A percentile compares a stretch with the other conserved stretches of the same genome.
These are phyloP conservation scores for Xenentodon cancila DNA, from an alignment of 2,797 vertebrate genomes.

Conservation along the genomic window DNA sequence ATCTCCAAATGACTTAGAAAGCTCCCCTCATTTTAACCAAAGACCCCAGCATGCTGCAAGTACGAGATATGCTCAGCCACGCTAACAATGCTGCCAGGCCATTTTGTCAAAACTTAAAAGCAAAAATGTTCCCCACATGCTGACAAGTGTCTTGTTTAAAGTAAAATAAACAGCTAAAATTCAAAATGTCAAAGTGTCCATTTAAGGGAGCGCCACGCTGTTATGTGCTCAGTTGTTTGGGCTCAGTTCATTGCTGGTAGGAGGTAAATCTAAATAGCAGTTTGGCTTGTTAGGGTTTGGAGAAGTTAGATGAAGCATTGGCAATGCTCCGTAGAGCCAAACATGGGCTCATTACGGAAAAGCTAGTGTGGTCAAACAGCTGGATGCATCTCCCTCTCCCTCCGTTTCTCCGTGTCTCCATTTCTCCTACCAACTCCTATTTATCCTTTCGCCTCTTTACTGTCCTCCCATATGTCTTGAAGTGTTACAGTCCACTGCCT, in stretches of 20 bases:
- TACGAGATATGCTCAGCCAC: constrained; percentile 58
- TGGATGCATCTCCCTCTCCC: constrained; percentile 61
- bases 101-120: constrained; percentile 69
- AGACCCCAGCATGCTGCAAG: constrained; percentile 64
- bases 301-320: constrained; percentile 78
- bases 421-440: constrained; percentile 50
- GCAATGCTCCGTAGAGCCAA: constrained; percentile 69
- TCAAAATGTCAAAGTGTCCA: constrained; percentile 74
- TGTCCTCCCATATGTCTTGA: constrained; percentile 65
- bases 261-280: constrained; percentile 79
- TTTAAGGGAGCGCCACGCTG: constrained; percentile 74
- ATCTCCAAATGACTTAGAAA: constrained; percentile 47
- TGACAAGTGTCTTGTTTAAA: constrained; percentile 75
- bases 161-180: constrained; percentile 72
- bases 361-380: constrained; percentile 75
- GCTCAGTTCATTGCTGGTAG: constrained; percentile 57
- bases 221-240: constrained; percentile 72
- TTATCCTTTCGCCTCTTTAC: constrained; percentile 58
- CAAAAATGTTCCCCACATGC: constrained; percentile 73
- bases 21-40: constrained; percentile 43
- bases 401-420: constrained; percentile 52
- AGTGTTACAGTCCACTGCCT: constrained; percentile 63
- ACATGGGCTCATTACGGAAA: constrained; percentile 74
- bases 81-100: constrained; percentile 71
- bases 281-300: constrained; percentile 79